Evolutionary conservation across 2,888 invertebrate genomes (phyloP), one percentile per base, ranked within the genome.

Genomic region (Archaeoteleia sp.): DNA sequence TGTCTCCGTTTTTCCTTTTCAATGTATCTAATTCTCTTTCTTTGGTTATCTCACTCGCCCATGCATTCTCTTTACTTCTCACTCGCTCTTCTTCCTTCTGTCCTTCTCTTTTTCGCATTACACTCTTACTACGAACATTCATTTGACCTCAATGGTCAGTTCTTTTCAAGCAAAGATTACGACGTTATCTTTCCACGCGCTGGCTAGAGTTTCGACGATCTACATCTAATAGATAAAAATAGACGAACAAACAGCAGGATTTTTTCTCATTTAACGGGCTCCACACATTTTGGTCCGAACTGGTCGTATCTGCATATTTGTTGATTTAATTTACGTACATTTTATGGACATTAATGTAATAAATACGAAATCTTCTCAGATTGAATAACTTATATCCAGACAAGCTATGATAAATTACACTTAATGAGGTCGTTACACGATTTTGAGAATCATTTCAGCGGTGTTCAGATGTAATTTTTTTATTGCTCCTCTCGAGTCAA

Each of bases 1-100:
- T 10, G 23, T 54, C 63, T 67, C 67, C 58, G 30, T 72, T 60
- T 61, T 70, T 72, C 69, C 72, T 70, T 46, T 71, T 67, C 73
- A 60, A 53, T 54, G 48, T 65, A 46, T 49, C 55, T 45, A 49
- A 49, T 35, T 30, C 53, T 53, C 66, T 23, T 48, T 45, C 49
- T 17, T 60, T 20, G 0, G 12, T 12, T 32, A 10, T 60, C 63
- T 34, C n/a, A n/a, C n/a, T n/a, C n/a, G n/a, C n/a, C n/a, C n/a
- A n/a, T n/a, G n/a, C n/a, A n/a, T n/a, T n/a, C n/a, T n/a, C n/a
- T n/a, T n/a, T n/a, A n/a, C n/a, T 32, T 34, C 17, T 51, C 60
- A 45, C 54, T 12, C 57, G 34, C 39, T 20, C 23, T 34, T 27
- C 55, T 32, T 70, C 61, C 39, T 29, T 23, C 5, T 40, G 9